These are phyloP conservation scores for Ladona fulva DNA, from an alignment of 1,140 invertebrate species.

Conservation along the genomic window DNA sequence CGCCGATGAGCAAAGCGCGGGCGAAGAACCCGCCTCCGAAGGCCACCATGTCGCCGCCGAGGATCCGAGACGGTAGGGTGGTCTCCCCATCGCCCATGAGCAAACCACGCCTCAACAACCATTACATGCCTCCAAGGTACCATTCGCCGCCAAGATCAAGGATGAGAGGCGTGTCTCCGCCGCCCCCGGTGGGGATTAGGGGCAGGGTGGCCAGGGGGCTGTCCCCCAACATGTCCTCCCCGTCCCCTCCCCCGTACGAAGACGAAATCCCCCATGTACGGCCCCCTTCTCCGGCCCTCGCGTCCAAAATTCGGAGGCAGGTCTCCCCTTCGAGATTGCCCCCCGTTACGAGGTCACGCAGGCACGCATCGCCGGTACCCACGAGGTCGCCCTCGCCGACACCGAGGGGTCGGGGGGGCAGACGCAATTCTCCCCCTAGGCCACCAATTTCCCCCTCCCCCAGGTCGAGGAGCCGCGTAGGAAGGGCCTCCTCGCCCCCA, in stretches of 20 bases:
- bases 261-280: no score
- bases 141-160: not conserved
- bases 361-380: not conserved
- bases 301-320: not conserved
- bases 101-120: not conserved
- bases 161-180: not conserved
- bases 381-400: not conserved
- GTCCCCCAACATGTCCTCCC: not conserved
- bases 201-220: not conserved
- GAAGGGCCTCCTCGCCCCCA: not conserved
- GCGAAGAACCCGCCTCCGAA: not conserved
- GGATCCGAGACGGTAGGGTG: not conserved
- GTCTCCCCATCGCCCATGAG: not conserved
- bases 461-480: not conserved
- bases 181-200: not conserved
- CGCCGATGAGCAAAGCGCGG: not conserved
- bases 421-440: not conserved
- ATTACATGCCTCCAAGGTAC: not conserved
- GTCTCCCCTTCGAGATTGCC: not conserved
- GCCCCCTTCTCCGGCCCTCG: not conserved
- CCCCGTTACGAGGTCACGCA: no score
- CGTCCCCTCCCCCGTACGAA: not conserved
- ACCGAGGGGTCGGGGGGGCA: not conserved
- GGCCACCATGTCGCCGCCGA: not conserved
- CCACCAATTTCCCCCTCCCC: not conserved